These are phyloP conservation scores for Calephelis nemesis DNA, from an alignment of 1,140 invertebrate species.

Conservation along the genomic window DNA sequence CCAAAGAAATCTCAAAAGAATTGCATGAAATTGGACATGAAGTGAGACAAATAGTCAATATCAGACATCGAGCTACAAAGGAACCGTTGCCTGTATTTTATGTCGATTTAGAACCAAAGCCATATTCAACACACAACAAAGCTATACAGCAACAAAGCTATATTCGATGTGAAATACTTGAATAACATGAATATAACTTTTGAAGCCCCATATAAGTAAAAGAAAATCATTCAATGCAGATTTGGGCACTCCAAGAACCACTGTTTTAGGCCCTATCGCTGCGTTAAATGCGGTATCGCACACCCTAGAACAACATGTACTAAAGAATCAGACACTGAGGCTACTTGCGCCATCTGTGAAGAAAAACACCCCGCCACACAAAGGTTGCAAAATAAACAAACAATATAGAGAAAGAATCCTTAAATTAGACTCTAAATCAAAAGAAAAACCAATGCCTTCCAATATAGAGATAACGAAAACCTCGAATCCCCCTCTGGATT, in stretches of 20 bases:
- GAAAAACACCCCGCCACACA: conserved; percentile 24
- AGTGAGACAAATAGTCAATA: conserved; percentile 32
- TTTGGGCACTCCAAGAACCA: conserved; percentile 41
- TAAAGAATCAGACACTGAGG: conserved; percentile 21
- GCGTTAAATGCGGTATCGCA: conserved; percentile 38
- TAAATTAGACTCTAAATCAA: too few relatives aligned
- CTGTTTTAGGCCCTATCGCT: conserved; percentile 34
- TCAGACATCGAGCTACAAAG: conserved; percentile 32
- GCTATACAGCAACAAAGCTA: conserved; percentile 46
- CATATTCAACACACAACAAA: too few relatives aligned
- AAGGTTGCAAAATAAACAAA: conserved; percentile 1
- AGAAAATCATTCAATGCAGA: conserved; percentile 35
- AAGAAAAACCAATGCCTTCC: too few relatives aligned
- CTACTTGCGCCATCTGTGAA: conserved; percentile 24
- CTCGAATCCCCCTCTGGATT: too few relatives aligned
- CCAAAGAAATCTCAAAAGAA: conserved; percentile 40
- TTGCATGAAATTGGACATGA: conserved; percentile 39
- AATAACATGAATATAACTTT: conserved; percentile 40
- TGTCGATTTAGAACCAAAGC: conserved; percentile 37
- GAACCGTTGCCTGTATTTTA: conserved; percentile 35
- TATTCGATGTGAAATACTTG: conserved; percentile 33
- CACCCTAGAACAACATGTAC: neutral
- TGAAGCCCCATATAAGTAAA: conserved; percentile 43
- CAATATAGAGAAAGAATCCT: neutral
- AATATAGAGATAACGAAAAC: too few relatives aligned